These are phyloP conservation scores for Barypeithes pellucidus DNA, from an alignment of 2,888 invertebrate species.

Conservation along the genomic window DNA sequence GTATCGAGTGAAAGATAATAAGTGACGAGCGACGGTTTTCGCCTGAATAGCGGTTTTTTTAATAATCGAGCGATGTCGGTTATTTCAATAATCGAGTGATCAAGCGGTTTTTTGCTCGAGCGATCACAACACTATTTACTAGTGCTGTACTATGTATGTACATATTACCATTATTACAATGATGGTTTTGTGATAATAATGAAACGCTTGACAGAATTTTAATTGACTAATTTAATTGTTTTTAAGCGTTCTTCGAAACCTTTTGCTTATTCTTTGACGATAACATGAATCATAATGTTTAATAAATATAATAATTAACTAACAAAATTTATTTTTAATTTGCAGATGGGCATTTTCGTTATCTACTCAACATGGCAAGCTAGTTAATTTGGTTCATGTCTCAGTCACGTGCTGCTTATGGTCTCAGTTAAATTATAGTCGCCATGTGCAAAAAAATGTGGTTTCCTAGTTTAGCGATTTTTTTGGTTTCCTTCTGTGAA, in stretches of 20 bases:
- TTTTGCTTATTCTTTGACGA: no score
- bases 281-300: slow-evolving; percentile 6
- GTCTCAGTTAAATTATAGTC: neutral
- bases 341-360: slow-evolving; percentile 14
- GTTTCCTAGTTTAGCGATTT: slow-evolving; percentile 16
- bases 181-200: neutral
- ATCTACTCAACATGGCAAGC: slow-evolving; percentile 9
- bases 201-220: neutral
- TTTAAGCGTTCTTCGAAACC: neutral
- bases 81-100: no score
- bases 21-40: no score
- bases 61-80: no score
- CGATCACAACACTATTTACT: no score
- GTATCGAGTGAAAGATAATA: no score
- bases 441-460: slow-evolving; percentile 6
- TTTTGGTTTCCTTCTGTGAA: slow-evolving; percentile 17
- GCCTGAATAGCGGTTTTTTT: no score
- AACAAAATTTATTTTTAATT: slow-evolving; percentile 3
- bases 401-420: slow-evolving; percentile 11
- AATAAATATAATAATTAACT: neutral
- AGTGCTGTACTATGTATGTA: no score
- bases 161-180: neutral
- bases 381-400: neutral
- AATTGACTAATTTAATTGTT: neutral
- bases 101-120: no score